Conservation (phyloP, 2,113 vertebrate genomes). For the Apodemus sylvaticus region DNA sequence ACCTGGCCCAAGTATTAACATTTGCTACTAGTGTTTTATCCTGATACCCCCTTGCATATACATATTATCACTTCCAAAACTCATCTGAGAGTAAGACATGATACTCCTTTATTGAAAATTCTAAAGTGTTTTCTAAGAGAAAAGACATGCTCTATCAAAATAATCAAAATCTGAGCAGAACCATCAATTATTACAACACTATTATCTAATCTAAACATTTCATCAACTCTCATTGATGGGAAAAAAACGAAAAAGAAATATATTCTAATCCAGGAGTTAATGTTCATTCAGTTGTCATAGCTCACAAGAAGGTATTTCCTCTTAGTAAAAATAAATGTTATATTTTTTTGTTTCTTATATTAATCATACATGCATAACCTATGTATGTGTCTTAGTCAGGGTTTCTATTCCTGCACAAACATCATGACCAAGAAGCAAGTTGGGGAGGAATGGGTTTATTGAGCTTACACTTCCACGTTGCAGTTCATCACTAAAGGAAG, state of each 20-base stretch:
- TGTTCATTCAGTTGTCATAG: background rate
- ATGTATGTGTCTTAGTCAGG: too few relatives aligned
- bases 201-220: slow-evolving; percentile 36
- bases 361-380: background rate
- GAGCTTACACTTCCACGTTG: too few relatives aligned
- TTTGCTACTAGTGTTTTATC: background rate
- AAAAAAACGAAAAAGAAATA: slow-evolving; percentile 34
- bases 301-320: background rate
- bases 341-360: background rate
- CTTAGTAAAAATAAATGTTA: slow-evolving; percentile 6
- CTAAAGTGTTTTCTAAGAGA: slow-evolving; percentile 10
- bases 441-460: too few relatives aligned
- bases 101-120: background rate
- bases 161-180: slow-evolving; percentile 33
- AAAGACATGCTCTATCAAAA: slow-evolving; percentile 9
- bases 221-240: background rate
- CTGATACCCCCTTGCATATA: background rate
- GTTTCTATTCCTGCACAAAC: too few relatives aligned
- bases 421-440: too few relatives aligned
- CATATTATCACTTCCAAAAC: background rate
- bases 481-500: too few relatives aligned
- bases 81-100: background rate
- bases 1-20: background rate
- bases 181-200: background rate
- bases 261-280: background rate